Percentiles rank a stretch among this genome's conserved stretches.
phyloP scores from a whole-genome alignment of 2,113 vertebrate species.

The Cricetomys ansorgei region DNA sequence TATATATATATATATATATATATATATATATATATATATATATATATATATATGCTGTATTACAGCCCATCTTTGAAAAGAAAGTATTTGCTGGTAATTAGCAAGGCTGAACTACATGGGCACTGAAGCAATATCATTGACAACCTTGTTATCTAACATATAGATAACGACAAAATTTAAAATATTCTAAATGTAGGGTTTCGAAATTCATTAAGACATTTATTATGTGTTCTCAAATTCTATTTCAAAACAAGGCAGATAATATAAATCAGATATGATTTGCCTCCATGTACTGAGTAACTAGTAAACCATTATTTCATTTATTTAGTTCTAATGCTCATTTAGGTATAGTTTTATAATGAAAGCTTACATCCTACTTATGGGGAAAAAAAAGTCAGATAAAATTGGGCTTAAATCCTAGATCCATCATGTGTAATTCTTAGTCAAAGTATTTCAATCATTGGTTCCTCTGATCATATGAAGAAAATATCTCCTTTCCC shows the following conservation, averaged over 20 bases:
- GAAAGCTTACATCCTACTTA: not conserved
- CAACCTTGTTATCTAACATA: conserved; percentile 24
- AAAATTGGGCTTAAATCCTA: not conserved
- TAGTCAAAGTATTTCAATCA: not conserved
- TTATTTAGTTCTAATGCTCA: not conserved
- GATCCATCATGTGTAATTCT: not conserved
- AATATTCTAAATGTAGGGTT: not conserved
- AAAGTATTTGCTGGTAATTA: conserved; percentile 46
- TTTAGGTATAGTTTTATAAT: not conserved
- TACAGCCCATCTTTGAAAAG: not conserved
- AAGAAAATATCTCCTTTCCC: not conserved
- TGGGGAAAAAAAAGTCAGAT: not conserved
- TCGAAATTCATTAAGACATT: conserved; percentile 4
- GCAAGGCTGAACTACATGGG: not conserved
- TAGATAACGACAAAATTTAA: conserved; percentile 18
- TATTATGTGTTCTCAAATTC: conserved; percentile 12
- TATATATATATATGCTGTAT: not conserved
- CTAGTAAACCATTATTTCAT: conserved; percentile 32
- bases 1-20: no score
- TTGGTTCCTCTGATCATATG: not conserved
- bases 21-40: no score
- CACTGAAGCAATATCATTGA: not conserved
- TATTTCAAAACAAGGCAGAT: conserved; percentile 26
- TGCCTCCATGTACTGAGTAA: not conserved
- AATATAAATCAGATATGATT: conserved; percentile 3